A percentile compares a stretch with the other conserved stretches of the same genome.
Conservation (phyloP, 2,113 vertebrate species). For the Deroptyus accipitrinus region DNA sequence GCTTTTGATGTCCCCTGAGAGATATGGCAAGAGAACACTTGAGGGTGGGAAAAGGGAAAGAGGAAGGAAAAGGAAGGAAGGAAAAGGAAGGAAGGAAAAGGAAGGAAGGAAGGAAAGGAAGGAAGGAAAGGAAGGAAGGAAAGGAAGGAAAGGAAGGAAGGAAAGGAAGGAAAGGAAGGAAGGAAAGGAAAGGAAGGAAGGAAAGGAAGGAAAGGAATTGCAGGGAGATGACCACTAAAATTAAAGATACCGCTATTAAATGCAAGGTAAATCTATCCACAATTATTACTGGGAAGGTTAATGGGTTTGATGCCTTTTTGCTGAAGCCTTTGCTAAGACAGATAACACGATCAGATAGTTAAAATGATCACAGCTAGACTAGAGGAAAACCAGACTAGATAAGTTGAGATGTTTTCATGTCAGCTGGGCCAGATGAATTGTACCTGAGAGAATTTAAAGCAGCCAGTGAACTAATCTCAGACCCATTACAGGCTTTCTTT, state of each 20-base stretch:
- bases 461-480: slow-evolving; percentile 14
- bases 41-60: background rate
- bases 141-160: background rate
- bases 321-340: background rate
- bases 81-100: background rate
- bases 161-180: background rate
- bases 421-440: slow-evolving; percentile 33
- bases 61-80: background rate
- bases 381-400: slow-evolving; percentile 40
- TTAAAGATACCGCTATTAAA: background rate
- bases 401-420: background rate
- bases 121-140: background rate
- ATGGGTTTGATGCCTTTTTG: background rate
- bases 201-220: background rate
- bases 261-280: background rate
- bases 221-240: background rate
- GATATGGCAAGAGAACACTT: background rate
- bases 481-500: slow-evolving; percentile 5
- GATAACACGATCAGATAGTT: background rate
- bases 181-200: background rate
- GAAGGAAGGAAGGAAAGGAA: background rate
- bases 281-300: background rate
- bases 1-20: background rate
- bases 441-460: slow-evolving; percentile 45
- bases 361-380: background rate